Conservation (phyloP, 2,888 invertebrate species). For the Hypena proboscidalis region DNA sequence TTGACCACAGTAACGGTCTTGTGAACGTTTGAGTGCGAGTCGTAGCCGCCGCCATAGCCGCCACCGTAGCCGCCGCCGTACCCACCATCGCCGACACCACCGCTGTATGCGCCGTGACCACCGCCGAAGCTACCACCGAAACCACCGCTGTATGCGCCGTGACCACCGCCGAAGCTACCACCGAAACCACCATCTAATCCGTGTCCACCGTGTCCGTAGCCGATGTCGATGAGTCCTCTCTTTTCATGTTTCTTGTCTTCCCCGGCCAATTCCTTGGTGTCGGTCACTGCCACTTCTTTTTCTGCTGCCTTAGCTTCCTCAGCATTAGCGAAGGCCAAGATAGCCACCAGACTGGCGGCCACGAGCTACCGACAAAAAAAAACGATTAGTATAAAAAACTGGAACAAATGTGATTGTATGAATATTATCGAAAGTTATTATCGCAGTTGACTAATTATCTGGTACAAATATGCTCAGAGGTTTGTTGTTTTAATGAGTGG, state of each 20-base stretch:
- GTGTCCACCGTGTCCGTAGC: constrained; percentile 80
- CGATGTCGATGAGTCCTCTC: constrained; percentile 87
- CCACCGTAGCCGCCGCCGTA: constrained; percentile 52
- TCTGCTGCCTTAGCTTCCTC: constrained; percentile 86
- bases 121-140: constrained; percentile 54
- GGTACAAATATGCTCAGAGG: constrained; percentile 50
- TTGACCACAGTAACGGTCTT: constrained; percentile 90
- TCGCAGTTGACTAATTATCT: constrained; percentile 58
- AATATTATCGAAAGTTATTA: constrained; percentile 55
- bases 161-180: constrained; percentile 62
- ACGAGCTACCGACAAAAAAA: constrained; percentile 72
- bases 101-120: constrained; percentile 51
- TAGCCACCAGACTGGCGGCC: constrained; percentile 87
- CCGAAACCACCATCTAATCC: constrained; percentile 53
- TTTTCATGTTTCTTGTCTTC: constrained; percentile 91
- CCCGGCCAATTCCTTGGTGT: constrained; percentile 82
- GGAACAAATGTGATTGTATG: constrained; percentile 47
- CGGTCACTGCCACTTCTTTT: constrained; percentile 84
- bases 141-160: constrained; percentile 50
- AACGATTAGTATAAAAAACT: constrained; percentile 41
- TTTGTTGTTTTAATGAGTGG: constrained; percentile 54
- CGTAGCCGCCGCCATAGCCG: constrained; percentile 51
- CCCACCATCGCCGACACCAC: constrained; percentile 57
- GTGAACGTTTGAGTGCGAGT: constrained; percentile 82
- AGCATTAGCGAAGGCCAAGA: constrained; percentile 84